Percentiles rank a stretch among this genome's conserved stretches.
phyloP scores from a whole-genome alignment of 2,888 invertebrate species.

The Protula sp. region DNA sequence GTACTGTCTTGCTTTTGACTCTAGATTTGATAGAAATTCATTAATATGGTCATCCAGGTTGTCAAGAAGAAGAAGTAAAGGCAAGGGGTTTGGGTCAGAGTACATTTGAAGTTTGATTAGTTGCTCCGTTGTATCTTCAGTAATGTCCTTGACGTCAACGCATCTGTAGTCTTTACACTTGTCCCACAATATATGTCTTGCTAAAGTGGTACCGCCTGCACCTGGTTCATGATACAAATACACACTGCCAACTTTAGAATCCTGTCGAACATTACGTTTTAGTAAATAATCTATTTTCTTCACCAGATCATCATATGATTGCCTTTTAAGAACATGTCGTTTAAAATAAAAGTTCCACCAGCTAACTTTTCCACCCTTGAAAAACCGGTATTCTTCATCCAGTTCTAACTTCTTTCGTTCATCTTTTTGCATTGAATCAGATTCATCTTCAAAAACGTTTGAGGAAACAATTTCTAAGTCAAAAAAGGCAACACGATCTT shows the following conservation, averaged over 20 bases:
- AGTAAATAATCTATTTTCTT: background rate
- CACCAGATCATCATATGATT: conserved; percentile 2
- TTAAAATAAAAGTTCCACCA: conserved; percentile 35
- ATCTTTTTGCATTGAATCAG: conserved; percentile 3
- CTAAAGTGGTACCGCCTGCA: conserved; percentile 34
- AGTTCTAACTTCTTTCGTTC: background rate
- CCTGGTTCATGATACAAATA: conserved; percentile 34
- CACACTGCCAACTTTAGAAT: conserved; percentile 23
- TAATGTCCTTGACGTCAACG: conserved; percentile 26
- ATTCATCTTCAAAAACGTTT: conserved; percentile 13
- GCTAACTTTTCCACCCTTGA: conserved; percentile 26
- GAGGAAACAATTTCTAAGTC: background rate
- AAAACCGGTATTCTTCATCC: conserved; percentile 7
- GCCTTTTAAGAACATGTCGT: conserved; percentile 27
- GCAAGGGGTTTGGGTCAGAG: conserved; percentile 26
- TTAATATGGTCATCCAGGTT: conserved; percentile 15
- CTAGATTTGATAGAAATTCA: conserved; percentile 13
- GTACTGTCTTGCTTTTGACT: conserved; percentile 12
- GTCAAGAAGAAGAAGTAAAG: conserved; percentile 31
- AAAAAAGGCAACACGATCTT: conserved; percentile 20
- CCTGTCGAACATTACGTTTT: conserved; percentile 10
- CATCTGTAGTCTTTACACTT: conserved; percentile 27
- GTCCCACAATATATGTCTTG: conserved; percentile 34
- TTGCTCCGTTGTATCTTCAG: conserved; percentile 26
- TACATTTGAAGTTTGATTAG: conserved; percentile 23